phyloP scores from a whole-genome alignment of 2,888 invertebrate species.

The Tenodera sinensis region DNA sequence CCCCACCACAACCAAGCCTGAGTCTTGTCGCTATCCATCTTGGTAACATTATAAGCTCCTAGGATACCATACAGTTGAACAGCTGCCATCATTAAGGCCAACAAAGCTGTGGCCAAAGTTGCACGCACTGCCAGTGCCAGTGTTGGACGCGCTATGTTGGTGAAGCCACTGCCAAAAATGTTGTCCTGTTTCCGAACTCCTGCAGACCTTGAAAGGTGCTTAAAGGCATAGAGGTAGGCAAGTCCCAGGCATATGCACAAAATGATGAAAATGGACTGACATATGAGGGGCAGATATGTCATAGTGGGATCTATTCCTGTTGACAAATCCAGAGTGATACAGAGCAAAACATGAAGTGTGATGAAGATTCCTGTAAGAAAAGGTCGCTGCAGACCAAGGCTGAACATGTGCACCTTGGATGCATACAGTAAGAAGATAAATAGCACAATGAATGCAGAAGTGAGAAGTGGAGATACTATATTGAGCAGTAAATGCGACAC shows the following conservation, averaged over 20 bases:
- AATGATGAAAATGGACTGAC: conserved; percentile 81
- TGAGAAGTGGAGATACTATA: conserved; percentile 80
- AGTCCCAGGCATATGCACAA: conserved; percentile 79
- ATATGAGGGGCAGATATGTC: conserved; percentile 68
- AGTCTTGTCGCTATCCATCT: conserved; percentile 45
- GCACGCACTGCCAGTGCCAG: conserved; percentile 85
- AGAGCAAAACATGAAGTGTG: conserved; percentile 72
- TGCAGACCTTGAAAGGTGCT: conserved; percentile 68
- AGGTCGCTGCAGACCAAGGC: conserved; percentile 63
- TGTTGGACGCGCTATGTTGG: conserved; percentile 38
- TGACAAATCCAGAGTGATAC: conserved; percentile 73
- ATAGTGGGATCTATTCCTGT: conserved; percentile 46
- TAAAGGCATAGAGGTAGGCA: conserved; percentile 80
- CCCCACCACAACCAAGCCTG: conserved; percentile 85
- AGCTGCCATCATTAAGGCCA: conserved; percentile 78
- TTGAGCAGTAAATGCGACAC: conserved; percentile 79
- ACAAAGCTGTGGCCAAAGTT: conserved; percentile 79
- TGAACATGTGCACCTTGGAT: conserved; percentile 51
- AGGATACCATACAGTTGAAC: conserved; percentile 81
- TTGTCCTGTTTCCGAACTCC: conserved; percentile 50
- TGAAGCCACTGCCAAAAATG: conserved; percentile 46
- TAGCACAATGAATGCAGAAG: conserved; percentile 84
- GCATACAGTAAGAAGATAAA: conserved; percentile 81
- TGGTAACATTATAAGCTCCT: conserved; percentile 50
- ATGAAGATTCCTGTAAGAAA: conserved; percentile 75